A percentile compares a stretch with the other conserved stretches of the same genome.
These are phyloP conservation scores for Petrolisthes cinctipes DNA, from an alignment of 2,888 invertebrate genomes.

Conservation along the genomic window DNA sequence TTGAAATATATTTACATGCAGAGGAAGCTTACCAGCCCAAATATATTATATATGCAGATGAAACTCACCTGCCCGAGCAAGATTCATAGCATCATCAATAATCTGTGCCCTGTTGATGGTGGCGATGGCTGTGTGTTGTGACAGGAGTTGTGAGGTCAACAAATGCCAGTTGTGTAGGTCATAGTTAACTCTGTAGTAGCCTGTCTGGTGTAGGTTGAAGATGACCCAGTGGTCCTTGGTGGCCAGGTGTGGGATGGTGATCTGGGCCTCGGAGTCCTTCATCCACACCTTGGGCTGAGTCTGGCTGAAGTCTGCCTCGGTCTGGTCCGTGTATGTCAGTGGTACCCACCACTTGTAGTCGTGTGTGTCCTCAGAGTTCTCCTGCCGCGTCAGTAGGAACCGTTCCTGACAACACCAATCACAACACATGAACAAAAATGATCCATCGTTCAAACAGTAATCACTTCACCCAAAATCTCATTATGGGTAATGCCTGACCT, in stretches of 20 bases:
- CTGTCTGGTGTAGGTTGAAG: constrained; percentile 83
- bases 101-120: constrained; percentile 88
- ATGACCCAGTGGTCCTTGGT: constrained; percentile 76
- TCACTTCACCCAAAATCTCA: neutral
- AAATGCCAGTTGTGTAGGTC: constrained; percentile 83
- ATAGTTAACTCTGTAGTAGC: constrained; percentile 78
- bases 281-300: constrained; percentile 75
- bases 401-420: constrained; percentile 72
- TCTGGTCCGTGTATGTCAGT: constrained; percentile 74
- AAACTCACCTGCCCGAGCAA: constrained; percentile 70
- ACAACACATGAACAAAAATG: too few relatives aligned
- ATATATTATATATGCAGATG: neutral
- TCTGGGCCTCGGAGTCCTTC: constrained; percentile 69
- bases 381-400: constrained; percentile 75
- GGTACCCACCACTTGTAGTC: constrained; percentile 75
- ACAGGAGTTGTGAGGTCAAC: constrained; percentile 77
- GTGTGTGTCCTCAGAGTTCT: constrained; percentile 75
- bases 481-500: constrained; percentile 71
- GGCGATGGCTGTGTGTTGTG: constrained; percentile 78
- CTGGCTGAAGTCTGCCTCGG: constrained; percentile 72
- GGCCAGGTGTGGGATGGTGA: constrained; percentile 46
- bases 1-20: too few relatives aligned
- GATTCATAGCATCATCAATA: constrained; percentile 78
- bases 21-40: too few relatives aligned
- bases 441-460: neutral